Evolutionary conservation across 2,113 vertebrate species (phyloP).

Genomic region (Agapornis roseicollis): DNA sequence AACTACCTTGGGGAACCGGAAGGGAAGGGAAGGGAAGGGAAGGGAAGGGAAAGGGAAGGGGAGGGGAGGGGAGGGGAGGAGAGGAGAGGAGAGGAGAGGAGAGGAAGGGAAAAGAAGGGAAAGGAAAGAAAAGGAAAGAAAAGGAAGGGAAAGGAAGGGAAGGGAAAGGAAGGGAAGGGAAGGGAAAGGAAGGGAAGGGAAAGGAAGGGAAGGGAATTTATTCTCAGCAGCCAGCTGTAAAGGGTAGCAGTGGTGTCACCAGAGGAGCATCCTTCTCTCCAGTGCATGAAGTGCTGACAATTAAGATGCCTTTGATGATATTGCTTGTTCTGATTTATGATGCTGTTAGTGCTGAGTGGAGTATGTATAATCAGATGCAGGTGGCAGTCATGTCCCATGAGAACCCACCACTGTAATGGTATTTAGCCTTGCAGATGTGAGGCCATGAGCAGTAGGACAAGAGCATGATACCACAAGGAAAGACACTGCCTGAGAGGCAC

Average conservation of each 20-base stretch:
- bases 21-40: background rate
- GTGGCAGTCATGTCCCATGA: background rate
- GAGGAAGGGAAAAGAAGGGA: background rate
- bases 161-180: background rate
- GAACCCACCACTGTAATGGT: background rate
- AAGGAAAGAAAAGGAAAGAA: background rate
- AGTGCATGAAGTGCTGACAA: background rate
- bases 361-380: background rate
- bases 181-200: too few relatives aligned
- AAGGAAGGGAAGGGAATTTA: background rate
- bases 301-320: background rate
- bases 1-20: background rate
- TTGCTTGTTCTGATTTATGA: background rate
- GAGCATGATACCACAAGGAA: background rate
- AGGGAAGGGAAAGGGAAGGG: too few relatives aligned
- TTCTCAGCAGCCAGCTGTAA: background rate
- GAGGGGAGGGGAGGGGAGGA: background rate
- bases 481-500: background rate
- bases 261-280: background rate
- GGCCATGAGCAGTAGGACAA: background rate
- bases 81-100: background rate
- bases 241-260: background rate
- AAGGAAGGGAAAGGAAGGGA: background rate
- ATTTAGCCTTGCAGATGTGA: background rate
- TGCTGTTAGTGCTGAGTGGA: background rate